Conservation (phyloP, 2,797 vertebrate genomes). For the Gastrophryne carolinensis region DNA sequence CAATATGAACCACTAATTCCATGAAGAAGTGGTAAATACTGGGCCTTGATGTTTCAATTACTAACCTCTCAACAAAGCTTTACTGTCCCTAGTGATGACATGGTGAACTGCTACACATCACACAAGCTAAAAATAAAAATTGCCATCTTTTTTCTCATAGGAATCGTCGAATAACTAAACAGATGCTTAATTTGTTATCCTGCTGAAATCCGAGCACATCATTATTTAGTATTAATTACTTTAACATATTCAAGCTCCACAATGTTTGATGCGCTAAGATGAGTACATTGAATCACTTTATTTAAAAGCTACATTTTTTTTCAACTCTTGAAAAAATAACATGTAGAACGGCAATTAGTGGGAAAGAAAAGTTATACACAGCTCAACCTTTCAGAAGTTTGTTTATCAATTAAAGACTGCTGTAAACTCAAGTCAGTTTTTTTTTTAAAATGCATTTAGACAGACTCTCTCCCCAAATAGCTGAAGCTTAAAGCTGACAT, state of each 20-base stretch:
- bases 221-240: slow-evolving; percentile 24
- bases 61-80: no score
- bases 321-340: background rate
- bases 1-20: no score
- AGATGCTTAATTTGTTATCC: background rate
- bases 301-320: background rate
- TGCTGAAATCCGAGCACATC: background rate
- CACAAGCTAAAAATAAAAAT: no score
- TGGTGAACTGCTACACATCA: no score
- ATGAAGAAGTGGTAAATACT: no score
- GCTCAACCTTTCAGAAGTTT: background rate
- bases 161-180: background rate
- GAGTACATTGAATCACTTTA: slow-evolving; percentile 14
- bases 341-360: background rate
- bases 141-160: no score
- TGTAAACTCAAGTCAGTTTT: background rate
- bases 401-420: background rate
- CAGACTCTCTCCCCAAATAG: no score
- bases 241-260: slow-evolving; percentile 13
- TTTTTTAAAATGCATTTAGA: no score
- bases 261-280: background rate
- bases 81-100: no score
- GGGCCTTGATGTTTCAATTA: no score
- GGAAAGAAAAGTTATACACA: background rate
- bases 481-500: no score